Evolutionary conservation across 2,797 vertebrate species (phyloP), one percentile per base, ranked within the genome.

Genomic region (Discoglossus pictus): DNA sequence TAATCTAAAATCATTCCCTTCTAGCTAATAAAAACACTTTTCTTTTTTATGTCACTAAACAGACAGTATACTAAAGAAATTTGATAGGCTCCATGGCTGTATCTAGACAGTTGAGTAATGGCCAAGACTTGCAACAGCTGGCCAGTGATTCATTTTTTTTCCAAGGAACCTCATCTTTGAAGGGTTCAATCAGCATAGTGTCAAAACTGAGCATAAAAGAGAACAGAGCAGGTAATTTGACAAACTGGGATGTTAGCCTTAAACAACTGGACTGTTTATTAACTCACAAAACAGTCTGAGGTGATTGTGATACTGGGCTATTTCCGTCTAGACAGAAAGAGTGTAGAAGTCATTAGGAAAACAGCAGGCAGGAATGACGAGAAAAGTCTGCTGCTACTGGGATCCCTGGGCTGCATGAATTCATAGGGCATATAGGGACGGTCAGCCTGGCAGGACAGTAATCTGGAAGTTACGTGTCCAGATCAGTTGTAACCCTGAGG

Each of bases 311-410:
- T 69, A 76, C 65, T 82, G 80, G 80, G 79, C 65, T 74, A 79
- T 79, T 87, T 83, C 80, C 78, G 87, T 90, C 88, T 89, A 90
- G 88, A 91, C 87, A 83, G 82, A 79, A 79, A 59, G 66, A 83
- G 82, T 83, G 84, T 64, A 81, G 84, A 88, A 87, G 48, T 73
- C 86, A 83, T 86, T 78, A 89, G 62, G 75, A 65, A 69, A 80
- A 81, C 20, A 70, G 59, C 82, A 72, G 43, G 20, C 62, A 72
- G 72, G 3, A 58, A 52, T 65, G 78, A 80, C 15, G 35, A 76
- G 76, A 73, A 80, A 78, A 75, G 64, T 56, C 58, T 59, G 68
- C 60, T 84, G 78, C 53, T 51, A 43, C 56, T 61, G 51, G 42
- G 42, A 77, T 72, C 71, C 68, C 38, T 77, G 63, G 72, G 38